These are phyloP conservation scores for Phalacrocorax aristotelis DNA, from an alignment of 2,113 vertebrate genomes.

Conservation along the genomic window DNA sequence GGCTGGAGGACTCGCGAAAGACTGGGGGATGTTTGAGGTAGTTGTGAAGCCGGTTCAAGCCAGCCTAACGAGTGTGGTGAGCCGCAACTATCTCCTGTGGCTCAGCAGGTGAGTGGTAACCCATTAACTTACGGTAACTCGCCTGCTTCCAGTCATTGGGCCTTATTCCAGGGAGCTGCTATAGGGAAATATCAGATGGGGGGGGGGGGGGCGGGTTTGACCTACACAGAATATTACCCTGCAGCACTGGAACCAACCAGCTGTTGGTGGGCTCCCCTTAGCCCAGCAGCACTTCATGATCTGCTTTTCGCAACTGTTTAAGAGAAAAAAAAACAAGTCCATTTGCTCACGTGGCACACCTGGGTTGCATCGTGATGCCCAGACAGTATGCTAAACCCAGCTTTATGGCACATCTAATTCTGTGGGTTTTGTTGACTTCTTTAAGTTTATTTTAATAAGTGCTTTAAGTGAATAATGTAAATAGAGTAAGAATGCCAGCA, in stretches of 20 bases:
- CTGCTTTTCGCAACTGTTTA: neutral
- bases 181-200: neutral
- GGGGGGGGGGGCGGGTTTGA: neutral
- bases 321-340: neutral
- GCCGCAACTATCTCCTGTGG: neutral
- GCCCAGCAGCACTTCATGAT: neutral
- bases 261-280: neutral
- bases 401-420: neutral
- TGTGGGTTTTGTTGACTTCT: neutral
- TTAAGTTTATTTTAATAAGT: neutral
- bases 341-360: neutral
- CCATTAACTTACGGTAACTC: fast-evolving
- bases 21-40: fast-evolving
- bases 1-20: neutral
- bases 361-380: neutral
- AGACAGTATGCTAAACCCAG: neutral
- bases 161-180: fast-evolving
- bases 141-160: neutral
- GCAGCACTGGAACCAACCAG: neutral
- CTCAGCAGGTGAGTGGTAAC: neutral
- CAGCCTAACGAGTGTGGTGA: neutral
- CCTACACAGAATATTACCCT: neutral
- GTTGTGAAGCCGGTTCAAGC: neutral
- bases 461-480: neutral
- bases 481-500: neutral